Base-by-base conservation (phyloP, 2,888 invertebrate genomes). In the Lydus trimaculatus region DNA sequence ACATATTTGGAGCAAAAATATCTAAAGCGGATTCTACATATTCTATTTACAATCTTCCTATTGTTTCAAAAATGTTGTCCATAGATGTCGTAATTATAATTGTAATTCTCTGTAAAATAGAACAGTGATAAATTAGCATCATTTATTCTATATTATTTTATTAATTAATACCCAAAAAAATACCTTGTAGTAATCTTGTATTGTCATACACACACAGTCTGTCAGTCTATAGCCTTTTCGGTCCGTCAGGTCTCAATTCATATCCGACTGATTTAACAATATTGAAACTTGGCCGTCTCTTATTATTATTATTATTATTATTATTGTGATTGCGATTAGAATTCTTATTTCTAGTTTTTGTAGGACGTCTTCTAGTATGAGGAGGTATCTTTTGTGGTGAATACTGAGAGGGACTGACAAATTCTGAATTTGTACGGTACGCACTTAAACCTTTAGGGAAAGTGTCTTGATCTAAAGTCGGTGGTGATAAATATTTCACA, bases 221-320 rank as follows among this genome's bases (percentile, higher is more conserved):
- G 81, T 81, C 81, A 80, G 80, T 82, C 81, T 78, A 78, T 65
- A 76, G 64, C 75, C 74, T 81, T 74, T 80, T 78, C 60, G 82
- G 82, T 78, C 82, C 82, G 65, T 81, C 73, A 11, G 82, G 81
- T 72, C 82, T 80, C 39, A 84, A 74, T 76, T 83, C 76, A 64
- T 79, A 83, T n/a, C 80, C 71, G 31, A 83, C 66, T 11, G 84
- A 83, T 72, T 78, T 80, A 65, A 82, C 75, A 60, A 82, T 62
- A 52, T 81, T 78, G 56, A 70, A 58, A 59, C 13, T 59, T 15
- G 59, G 65, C 23, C 36, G 70, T 60, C 56, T 56, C 28, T 58
- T 58, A 25, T 25, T 33, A 9, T 13, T 39, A 20, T 43, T 23
- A n/a, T n/a, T n/a, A n/a, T n/a, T n/a, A n/a, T n/a, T n/a, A n/a